Conservation (phyloP, 2,113 vertebrate genomes). For the Drymodes brunneopygia region DNA sequence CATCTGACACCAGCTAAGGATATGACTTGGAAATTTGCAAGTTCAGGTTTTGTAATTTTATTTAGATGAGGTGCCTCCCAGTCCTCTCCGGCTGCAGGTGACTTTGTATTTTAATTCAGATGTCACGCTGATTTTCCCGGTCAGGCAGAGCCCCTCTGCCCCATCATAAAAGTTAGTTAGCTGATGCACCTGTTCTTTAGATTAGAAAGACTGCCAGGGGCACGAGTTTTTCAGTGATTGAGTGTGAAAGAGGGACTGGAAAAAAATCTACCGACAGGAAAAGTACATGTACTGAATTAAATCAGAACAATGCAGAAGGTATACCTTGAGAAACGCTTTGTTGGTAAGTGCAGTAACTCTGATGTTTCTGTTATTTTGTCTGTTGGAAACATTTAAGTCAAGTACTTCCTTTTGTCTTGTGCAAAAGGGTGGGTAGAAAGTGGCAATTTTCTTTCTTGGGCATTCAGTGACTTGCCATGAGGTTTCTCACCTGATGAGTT, state of each 20-base stretch:
- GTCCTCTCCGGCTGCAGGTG: background rate
- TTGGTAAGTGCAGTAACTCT: background rate
- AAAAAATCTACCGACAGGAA: background rate
- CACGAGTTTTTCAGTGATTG: accelerated
- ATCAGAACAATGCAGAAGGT: background rate
- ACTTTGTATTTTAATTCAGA: background rate
- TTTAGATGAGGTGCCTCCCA: background rate
- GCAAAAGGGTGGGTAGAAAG: background rate
- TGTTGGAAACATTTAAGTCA: background rate
- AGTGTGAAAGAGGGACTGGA: background rate
- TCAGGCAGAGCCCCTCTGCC: background rate
- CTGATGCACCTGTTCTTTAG: background rate
- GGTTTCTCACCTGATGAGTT: background rate
- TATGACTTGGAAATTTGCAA: background rate
- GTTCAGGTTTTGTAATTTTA: background rate
- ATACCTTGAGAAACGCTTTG: background rate
- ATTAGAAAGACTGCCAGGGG: background rate
- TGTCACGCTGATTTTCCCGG: background rate
- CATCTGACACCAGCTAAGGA: background rate
- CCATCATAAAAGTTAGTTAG: background rate
- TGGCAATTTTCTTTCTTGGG: background rate
- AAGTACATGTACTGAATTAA: background rate
- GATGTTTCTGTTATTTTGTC: background rate
- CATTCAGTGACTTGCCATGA: background rate
- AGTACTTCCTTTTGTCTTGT: background rate